Conservation (phyloP, 1,140 invertebrate species). For the Nomia melanderi region DNA sequence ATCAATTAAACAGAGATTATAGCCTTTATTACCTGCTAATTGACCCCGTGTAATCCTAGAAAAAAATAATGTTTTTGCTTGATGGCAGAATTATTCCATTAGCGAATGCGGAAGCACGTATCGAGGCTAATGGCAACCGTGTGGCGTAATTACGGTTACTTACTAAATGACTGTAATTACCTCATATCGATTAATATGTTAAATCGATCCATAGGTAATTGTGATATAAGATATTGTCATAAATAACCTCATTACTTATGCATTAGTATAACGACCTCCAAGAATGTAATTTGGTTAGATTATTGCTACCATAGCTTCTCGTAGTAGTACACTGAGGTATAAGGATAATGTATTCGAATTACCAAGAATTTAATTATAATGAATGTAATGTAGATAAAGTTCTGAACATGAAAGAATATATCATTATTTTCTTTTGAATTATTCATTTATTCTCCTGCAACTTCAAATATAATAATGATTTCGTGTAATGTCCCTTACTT, state of each 20-base stretch:
- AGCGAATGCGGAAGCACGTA: constrained; percentile 8
- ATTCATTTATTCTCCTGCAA: too few species aligned
- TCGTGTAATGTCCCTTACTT: too few species aligned
- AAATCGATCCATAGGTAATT: background rate
- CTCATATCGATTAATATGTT: constrained; percentile 7
- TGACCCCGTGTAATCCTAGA: background rate
- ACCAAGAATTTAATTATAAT: background rate
- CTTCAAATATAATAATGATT: too few species aligned
- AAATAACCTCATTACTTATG: constrained; percentile 6
- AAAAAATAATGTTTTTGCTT: background rate
- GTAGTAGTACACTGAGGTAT: too few species aligned
- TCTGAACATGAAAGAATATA: too few species aligned
- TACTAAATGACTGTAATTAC: constrained; percentile 22
- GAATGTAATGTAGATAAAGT: background rate
- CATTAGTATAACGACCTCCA: background rate
- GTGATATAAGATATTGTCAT: background rate
- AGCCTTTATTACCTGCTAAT: background rate
- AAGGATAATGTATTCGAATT: background rate
- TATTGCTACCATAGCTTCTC: too few species aligned
- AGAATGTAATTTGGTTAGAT: background rate
- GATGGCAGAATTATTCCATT: constrained; percentile 20
- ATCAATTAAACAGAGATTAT: background rate
- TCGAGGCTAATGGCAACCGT: background rate
- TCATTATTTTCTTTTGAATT: too few species aligned
- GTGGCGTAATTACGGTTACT: constrained; percentile 2